These are phyloP conservation scores for Caenorhabditis macrosperma DNA, from an alignment of 2,888 invertebrate species.

Conservation along the genomic window DNA sequence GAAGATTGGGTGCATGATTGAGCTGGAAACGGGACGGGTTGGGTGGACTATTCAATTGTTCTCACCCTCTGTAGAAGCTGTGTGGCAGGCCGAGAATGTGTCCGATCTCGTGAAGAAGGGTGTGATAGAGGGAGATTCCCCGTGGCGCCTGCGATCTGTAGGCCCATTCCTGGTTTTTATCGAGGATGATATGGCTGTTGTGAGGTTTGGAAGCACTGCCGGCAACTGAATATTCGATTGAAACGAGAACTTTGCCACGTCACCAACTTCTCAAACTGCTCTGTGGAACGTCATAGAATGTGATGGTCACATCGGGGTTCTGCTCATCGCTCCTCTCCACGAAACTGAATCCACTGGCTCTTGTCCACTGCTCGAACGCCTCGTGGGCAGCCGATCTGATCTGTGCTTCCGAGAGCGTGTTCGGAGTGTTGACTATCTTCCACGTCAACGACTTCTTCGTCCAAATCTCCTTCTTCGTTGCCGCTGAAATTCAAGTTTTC, in stretches of 20 bases:
- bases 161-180: conserved; percentile 63
- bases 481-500: conserved; percentile 30
- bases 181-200: conserved; percentile 60
- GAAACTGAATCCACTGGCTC: conserved; percentile 58
- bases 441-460: conserved; percentile 65
- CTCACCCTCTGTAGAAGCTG: conserved; percentile 66
- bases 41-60: neutral
- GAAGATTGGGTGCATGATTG: conserved; percentile 76
- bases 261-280: conserved; percentile 57
- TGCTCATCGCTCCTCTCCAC: conserved; percentile 36
- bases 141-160: conserved; percentile 53
- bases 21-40: conserved; percentile 45
- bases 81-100: conserved; percentile 75
- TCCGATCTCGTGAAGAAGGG: conserved; percentile 75
- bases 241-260: neutral
- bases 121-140: conserved; percentile 63
- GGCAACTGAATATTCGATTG: conserved; percentile 45
- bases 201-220: conserved; percentile 58
- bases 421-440: conserved; percentile 60
- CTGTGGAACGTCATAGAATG: conserved; percentile 67
- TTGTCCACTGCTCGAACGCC: conserved; percentile 66
- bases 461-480: conserved; percentile 66
- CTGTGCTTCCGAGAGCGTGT: conserved; percentile 47
- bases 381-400: conserved; percentile 58
- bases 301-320: conserved; percentile 68